Evolutionary conservation across 2,113 vertebrate species (phyloP).

Genomic region (Empidonax alnorum): DNA sequence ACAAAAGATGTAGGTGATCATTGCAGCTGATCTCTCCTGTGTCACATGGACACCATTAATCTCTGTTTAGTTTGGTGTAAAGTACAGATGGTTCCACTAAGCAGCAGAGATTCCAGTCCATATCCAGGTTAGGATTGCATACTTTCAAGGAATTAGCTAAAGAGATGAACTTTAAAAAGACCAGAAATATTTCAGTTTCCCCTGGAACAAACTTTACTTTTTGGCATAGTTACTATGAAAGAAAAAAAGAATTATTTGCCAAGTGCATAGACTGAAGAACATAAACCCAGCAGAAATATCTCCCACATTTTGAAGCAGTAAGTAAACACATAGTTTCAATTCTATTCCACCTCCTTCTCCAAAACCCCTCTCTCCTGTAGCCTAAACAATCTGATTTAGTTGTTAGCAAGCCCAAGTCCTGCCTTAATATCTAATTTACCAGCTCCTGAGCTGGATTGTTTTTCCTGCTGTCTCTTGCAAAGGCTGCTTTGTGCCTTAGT

Average conservation of each 20-base stretch:
- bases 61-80: not conserved
- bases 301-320: not conserved
- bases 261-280: not conserved
- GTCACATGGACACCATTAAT: not conserved
- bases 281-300: not conserved
- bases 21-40: not conserved
- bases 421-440: not conserved
- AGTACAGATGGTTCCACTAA: not conserved
- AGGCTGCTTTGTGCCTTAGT: not conserved
- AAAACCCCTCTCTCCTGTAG: not conserved
- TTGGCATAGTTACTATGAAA: not conserved
- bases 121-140: not conserved
- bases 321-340: slow-evolving; percentile 3
- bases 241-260: not conserved
- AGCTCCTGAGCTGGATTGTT: not conserved
- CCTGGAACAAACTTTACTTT: not conserved
- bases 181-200: not conserved
- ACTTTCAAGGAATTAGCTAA: not conserved
- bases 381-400: slow-evolving; percentile 27
- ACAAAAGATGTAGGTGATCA: not conserved
- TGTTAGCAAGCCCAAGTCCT: not conserved
- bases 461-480: not conserved
- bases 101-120: not conserved
- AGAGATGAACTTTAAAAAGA: not conserved
- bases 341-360: not conserved